Conservation (phyloP, 2,888 invertebrate genomes). For the Scrobipalpa costella region DNA sequence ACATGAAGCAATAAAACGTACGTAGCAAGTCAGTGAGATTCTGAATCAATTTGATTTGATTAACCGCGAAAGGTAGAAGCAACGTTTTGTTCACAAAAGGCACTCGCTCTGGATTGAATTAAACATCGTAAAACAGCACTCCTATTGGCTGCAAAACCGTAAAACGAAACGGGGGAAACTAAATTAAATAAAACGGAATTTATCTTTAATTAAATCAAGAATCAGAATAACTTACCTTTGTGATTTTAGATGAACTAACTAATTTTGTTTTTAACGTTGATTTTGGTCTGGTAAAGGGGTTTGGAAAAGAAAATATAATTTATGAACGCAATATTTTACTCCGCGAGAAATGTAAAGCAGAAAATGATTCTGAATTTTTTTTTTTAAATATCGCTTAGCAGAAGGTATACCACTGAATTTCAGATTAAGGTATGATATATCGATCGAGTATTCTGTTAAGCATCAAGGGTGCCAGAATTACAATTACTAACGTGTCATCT, state of each 20-base stretch:
- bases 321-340: neutral
- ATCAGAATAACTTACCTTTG: neutral
- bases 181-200: conserved; percentile 20
- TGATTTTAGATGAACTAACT: neutral
- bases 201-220: conserved; percentile 19
- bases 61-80: conserved; percentile 15
- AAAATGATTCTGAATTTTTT: too few relatives aligned
- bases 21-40: neutral
- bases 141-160: conserved; percentile 8
- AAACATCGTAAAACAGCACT: conserved; percentile 19
- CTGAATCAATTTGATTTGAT: conserved; percentile 23
- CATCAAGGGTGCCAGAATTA: conserved; percentile 42
- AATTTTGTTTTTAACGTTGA: neutral
- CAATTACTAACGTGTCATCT: conserved; percentile 62
- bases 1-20: conserved; percentile 23
- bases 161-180: conserved; percentile 16
- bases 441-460: neutral
- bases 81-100: conserved; percentile 15
- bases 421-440: neutral
- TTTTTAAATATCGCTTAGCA: too few relatives aligned
- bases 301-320: neutral
- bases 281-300: neutral
- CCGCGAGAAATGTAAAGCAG: too few relatives aligned
- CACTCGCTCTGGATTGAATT: conserved; percentile 12
- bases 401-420: neutral